phyloP scores from a whole-genome alignment of 2,888 invertebrate species.

The Protophormia terraenovae region DNA sequence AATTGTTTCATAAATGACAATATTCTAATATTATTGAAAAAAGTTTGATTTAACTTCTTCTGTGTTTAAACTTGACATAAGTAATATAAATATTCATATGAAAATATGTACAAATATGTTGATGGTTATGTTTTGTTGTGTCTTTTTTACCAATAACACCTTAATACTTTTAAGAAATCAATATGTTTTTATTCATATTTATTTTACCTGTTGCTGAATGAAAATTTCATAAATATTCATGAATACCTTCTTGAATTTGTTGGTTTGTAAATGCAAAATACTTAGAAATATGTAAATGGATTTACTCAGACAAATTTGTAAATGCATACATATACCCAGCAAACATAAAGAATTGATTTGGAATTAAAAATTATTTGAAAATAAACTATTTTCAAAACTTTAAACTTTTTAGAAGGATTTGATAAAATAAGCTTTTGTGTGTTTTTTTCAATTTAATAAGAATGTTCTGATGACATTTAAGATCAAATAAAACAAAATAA shows the following conservation, averaged over 20 bases:
- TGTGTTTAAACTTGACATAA: slow-evolving; percentile 39
- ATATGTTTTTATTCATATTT: slow-evolving; percentile 24
- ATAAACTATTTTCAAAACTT: too few species aligned
- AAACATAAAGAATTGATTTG: too few species aligned
- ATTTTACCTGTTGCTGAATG: slow-evolving; percentile 56
- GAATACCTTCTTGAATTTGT: slow-evolving; percentile 22
- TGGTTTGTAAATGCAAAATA: too few species aligned
- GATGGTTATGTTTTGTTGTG: not conserved
- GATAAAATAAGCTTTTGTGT: too few species aligned
- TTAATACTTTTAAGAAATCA: slow-evolving; percentile 37
- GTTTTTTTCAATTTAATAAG: too few species aligned
- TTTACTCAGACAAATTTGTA: too few species aligned
- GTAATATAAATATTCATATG: slow-evolving; percentile 23
- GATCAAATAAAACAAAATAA: too few species aligned
- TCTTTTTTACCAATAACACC: slow-evolving; percentile 45
- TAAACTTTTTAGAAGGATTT: too few species aligned
- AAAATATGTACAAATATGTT: not conserved
- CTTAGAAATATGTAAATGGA: not conserved
- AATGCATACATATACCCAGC: too few species aligned
- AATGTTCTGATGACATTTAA: too few species aligned
- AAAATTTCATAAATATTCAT: slow-evolving; percentile 57
- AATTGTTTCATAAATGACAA: not conserved
- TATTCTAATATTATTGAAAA: not conserved
- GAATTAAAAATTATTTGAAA: too few species aligned
- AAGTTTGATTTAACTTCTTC: slow-evolving; percentile 24